Evolutionary conservation across 1,140 invertebrate species (phyloP), one percentile per base, ranked within the genome.

Genomic region (Agraylea sexmaculata): DNA sequence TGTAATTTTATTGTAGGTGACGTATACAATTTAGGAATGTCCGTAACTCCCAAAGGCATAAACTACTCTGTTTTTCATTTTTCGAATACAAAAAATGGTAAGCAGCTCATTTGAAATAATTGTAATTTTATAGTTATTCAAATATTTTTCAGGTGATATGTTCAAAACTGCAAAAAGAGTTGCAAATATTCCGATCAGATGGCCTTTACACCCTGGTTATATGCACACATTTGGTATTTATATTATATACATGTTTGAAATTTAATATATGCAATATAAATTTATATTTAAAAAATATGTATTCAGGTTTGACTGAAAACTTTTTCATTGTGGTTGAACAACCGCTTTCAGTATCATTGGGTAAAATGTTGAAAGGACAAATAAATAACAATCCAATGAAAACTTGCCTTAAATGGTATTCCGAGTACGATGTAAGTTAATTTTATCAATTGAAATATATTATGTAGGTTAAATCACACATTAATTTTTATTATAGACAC

Each of bases 281-380:
- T 7, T 25, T 25, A n/a, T 25, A 7, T 25, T 6, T 7, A 25
- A 7, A 7, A n/a, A 25, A 7, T 25, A 28, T 10, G 33, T 2
- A 30, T 30, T 27, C 50, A 71, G 67, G 68, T 11, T 71, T 90
- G 18, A 87, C 86, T 0, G 75, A 85, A 19, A 81, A 87, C 53
- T 90, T 80, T 56, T 87, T 79, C 55, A 70, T 91, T 18, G 75
- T 90, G 36, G 70, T 90, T 5, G 87, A 91, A 55, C 86, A 89
- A 57, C 84, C 87, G 0, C 45, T 90, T 17, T 68, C 73, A 5
- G 58, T 88, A n/a, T 84, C 77, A 1, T 41, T 87, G 2, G 50
- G 68, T 1, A 64, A 60, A 4, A 58, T 80, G 32, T 44, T 81
- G 0, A 59, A 66, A 10, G 64, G 60, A 13, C 73, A 77, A 51